Conservation (phyloP, 1,140 invertebrate genomes). For the Proctacanthus coquilletti region DNA sequence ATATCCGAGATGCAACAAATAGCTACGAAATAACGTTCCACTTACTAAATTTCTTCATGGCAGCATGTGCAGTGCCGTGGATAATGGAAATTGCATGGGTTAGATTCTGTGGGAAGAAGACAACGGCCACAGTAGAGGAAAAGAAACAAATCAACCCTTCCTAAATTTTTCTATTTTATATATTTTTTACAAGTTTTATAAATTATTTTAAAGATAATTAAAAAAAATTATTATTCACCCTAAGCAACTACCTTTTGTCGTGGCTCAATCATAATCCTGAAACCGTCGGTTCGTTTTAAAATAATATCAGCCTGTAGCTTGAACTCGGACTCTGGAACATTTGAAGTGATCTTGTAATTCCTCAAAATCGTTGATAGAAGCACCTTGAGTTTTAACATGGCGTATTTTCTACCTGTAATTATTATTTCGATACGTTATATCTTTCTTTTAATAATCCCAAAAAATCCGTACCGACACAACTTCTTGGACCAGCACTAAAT, state of each 20-base stretch:
- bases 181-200: too few relatives aligned
- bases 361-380: conserved; percentile 44
- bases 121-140: background rate
- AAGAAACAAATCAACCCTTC: too few relatives aligned
- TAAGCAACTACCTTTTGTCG: too few relatives aligned
- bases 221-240: too few relatives aligned
- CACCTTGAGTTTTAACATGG: conserved; percentile 47
- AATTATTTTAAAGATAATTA: too few relatives aligned
- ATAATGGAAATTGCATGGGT: conserved; percentile 14
- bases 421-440: too few relatives aligned
- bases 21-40: conserved; percentile 25
- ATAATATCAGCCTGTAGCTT: conserved; percentile 32
- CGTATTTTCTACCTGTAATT: conserved; percentile 45
- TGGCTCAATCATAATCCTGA: conserved; percentile 23
- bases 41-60: conserved; percentile 27
- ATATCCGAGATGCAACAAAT: conserved; percentile 23
- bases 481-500: conserved; percentile 75
- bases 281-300: conserved; percentile 32
- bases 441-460: background rate
- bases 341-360: conserved; percentile 36
- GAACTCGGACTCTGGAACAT: conserved; percentile 29
- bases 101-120: background rate
- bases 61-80: conserved; percentile 24
- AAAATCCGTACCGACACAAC: conserved; percentile 53
- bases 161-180: too few relatives aligned